Conservation (phyloP, 2,888 invertebrate species). For the Thera obeliscata region DNA sequence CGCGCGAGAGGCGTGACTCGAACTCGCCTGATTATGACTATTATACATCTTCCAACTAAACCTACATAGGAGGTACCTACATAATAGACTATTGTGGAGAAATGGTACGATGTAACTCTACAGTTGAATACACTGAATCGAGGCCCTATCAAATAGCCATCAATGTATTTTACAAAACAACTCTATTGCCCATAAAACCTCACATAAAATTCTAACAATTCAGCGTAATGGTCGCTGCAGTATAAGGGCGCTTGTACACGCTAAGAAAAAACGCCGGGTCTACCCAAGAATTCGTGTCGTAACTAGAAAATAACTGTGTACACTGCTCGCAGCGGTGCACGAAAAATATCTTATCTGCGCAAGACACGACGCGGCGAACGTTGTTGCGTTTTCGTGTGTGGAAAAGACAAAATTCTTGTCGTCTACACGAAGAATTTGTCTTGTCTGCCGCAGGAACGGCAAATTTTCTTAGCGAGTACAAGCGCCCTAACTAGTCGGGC, state of each 20-base stretch:
- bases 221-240: slow-evolving; percentile 24
- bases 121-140: slow-evolving; percentile 3
- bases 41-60: background rate
- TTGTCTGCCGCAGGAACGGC: no score
- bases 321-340: no score
- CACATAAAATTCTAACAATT: slow-evolving; percentile 26
- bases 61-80: background rate
- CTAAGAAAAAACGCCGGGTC: no score
- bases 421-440: no score
- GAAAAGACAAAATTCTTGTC: no score
- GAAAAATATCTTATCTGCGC: no score
- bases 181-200: slow-evolving; percentile 26
- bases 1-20: background rate
- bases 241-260: no score
- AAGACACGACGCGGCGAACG: no score
- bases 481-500: background rate
- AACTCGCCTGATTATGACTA: background rate
- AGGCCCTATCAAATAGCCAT: slow-evolving; percentile 18
- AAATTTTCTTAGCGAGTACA: no score
- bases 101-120: background rate
- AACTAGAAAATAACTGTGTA: no score
- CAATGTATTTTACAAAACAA: slow-evolving; percentile 27
- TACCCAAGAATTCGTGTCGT: no score
- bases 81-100: background rate
- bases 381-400: no score